phyloP scores from a whole-genome alignment of 2,797 vertebrate species.

The Craterocephalus amniculus region DNA sequence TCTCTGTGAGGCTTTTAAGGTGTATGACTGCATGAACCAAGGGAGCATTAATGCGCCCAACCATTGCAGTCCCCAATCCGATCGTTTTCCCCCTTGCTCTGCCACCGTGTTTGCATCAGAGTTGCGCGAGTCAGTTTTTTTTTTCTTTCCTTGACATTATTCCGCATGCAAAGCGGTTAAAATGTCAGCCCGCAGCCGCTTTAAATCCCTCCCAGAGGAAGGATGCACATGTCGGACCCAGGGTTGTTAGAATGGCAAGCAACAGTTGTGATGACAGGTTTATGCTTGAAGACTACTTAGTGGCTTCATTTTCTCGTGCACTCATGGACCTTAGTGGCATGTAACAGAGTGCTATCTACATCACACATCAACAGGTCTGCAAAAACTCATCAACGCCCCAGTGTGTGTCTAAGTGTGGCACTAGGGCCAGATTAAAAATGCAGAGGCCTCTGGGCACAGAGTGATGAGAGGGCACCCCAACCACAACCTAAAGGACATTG shows the following conservation, averaged over 20 bases:
- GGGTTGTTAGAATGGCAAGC: constrained; percentile 41
- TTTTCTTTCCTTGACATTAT: constrained; percentile 40
- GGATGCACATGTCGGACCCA: constrained; percentile 29
- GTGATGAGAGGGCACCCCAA: too few relatives aligned
- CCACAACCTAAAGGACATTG: too few relatives aligned
- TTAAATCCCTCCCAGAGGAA: constrained; percentile 48
- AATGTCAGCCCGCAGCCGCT: constrained; percentile 57
- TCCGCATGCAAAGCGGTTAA: constrained; percentile 57
- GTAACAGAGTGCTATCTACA: constrained; percentile 25
- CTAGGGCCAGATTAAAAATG: too few relatives aligned
- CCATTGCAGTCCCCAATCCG: constrained; percentile 31
- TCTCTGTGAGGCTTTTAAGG: constrained; percentile 23
- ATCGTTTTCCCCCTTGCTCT: constrained; percentile 17
- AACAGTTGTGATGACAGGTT: constrained; percentile 61
- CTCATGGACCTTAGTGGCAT: not conserved
- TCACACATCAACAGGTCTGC: constrained; percentile 70
- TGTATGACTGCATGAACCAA: constrained; percentile 21
- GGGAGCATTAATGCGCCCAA: constrained; percentile 26
- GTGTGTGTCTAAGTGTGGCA: constrained; percentile 1
- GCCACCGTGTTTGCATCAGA: constrained; percentile 61
- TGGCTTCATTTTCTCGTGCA: constrained; percentile 6
- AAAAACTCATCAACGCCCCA: constrained; percentile 26
- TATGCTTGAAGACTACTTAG: constrained; percentile 24
- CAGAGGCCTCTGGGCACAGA: too few relatives aligned
- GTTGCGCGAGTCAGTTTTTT: constrained; percentile 59